Evolutionary conservation across 2,888 invertebrate genomes (phyloP), one percentile per base, ranked within the genome.

Genomic region (Eristalinus sepulchralis): DNA sequence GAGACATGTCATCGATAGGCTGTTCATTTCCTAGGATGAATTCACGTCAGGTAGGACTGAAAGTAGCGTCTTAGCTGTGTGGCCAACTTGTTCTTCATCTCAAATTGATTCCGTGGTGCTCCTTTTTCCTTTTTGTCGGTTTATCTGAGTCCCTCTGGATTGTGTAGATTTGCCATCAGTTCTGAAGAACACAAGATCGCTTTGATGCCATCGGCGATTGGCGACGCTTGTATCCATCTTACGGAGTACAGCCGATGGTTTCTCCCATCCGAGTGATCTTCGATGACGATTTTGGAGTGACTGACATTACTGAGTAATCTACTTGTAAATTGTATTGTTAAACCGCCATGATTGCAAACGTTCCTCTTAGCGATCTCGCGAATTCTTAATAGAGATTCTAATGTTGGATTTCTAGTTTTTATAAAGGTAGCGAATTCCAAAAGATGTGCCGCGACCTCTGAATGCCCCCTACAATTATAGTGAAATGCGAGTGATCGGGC

Each of bases 381-480:
- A 72, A 85, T 85, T 85, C 85, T 85, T 85, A 85, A 77, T 85
- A 85, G 77, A 72, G 67, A 77, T 82, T 85, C 85, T 82, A 73
- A 82, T 85, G 85, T 85, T 73, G 76, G 36, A 77, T 24, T 47
- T 67, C 24, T 73, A 47, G 68, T 85, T 85, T 85, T 77, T 82
- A 72, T 82, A 34, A 68, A 85, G 67, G 33, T 24, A 39, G 17
- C 36, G 85, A 72, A 85, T 85, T 66, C 71, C 63, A 72, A 47
- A 71, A 73, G 36, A 82, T 62, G 47, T 27, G 22, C 33, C n/a
- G 78, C 78, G 55, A 70, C 63, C 72, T 59, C 57, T 64, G 27
- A 60, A 17, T 55, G 57, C 20, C 33, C 68, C 57, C 31, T 22
- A 13, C 70, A 81, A 84, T 84, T 81, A 84, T 62, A 27, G 34